Evolutionary conservation across 2,113 vertebrate species (phyloP).

Genomic region (Rissa tridactyla): DNA sequence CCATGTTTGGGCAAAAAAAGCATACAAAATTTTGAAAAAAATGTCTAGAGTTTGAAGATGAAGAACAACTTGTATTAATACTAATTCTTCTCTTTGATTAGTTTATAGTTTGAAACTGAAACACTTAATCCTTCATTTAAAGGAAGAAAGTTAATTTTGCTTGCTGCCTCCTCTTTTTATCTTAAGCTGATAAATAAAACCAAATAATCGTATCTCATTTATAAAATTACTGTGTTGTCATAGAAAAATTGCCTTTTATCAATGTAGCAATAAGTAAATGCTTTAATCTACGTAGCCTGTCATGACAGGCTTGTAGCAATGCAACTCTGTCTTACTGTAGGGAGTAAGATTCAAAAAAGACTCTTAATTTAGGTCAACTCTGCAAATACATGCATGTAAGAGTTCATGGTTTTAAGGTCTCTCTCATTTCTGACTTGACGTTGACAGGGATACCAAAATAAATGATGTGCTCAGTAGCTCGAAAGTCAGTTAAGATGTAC

Average conservation of each 20-base stretch:
- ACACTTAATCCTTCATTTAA: neutral
- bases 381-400: neutral
- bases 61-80: neutral
- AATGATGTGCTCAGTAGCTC: fast-evolving
- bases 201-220: neutral
- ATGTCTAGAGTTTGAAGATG: neutral
- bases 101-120: neutral
- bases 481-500: neutral
- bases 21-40: neutral
- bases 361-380: neutral
- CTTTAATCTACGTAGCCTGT: neutral
- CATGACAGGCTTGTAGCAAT: neutral
- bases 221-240: neutral
- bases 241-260: neutral
- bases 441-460: neutral
- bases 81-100: neutral
- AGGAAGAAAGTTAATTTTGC: neutral
- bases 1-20: neutral
- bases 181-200: neutral
- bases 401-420: neutral
- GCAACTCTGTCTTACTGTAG: neutral
- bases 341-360: neutral
- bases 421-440: neutral
- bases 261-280: neutral
- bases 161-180: neutral